Evolutionary conservation across 2,888 invertebrate genomes (phyloP), one percentile per base, ranked within the genome.

Genomic region (Drosophila siamana): DNA sequence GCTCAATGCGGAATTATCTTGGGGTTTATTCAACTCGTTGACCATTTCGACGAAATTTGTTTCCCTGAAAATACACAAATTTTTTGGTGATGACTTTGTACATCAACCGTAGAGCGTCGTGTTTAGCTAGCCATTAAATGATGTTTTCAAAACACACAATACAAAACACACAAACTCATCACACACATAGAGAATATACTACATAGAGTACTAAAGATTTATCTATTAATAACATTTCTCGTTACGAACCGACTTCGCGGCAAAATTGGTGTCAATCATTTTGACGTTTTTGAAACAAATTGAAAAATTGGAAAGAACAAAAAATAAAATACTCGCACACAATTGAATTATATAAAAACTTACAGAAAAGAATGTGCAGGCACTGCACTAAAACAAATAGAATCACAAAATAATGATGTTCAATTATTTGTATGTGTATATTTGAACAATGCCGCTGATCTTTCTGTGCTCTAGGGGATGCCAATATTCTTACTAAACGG

Each of bases 11-110:
- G 80, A 72, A 81, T 89, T 88, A 40, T 89, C 85, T 62, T 82
- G 78, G 7, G 90, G 83, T 55, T 88, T 89, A 62, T 90, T 90
- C 40, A 88, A 70, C 77, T 90, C 91, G 59, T 90, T 91, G 46
- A 91, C 91, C 90, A 90, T 90, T 47, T 78, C 62, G 44, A 51
- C 38, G 60, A 61, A 59, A 36, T 69, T 74, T 19, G n/a, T 19
- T 19, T 56, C 50, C 75, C 51, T 62, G 26, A 62, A 79, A 79
- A 63, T 62, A 75, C 30, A 75, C 5, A 64, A 41, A 51, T 30
- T 1, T 54, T 11, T 26, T 46, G 38, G 15, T 16, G 28, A 63
- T 68, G 52, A 74, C 36, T 60, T 47, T 44, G 33, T 51, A 22
- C 26, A 57, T 24, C 24, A 28, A 43, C 41, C 52, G 55, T 54